Base-by-base conservation (phyloP, 1,140 invertebrate species). In the Spodoptera litura region DNA sequence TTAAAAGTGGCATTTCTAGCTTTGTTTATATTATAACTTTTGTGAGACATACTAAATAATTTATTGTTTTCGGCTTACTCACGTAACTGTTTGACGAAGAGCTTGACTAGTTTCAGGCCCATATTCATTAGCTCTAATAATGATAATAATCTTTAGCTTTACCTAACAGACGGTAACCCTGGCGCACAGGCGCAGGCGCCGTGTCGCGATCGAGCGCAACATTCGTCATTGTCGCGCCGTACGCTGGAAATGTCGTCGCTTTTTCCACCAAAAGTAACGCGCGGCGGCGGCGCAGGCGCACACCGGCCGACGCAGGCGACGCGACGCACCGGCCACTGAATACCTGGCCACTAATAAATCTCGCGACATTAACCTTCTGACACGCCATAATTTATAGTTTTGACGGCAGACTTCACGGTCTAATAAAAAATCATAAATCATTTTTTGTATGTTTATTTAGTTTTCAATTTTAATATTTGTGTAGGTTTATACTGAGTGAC, bases 171-270 rank as follows among this genome's bases (percentile, higher is more conserved):
- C 27, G 74, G 4, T 62, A 77, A 9, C 74, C 74, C 74, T 77
- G 51, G 0, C 0, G 3, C 4, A 55, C 49, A 79, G 71, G 78
- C 70, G 71, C 61, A 64, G 71, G 55, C 68, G 71, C 71, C 76
- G 38, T 78, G 76, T 74, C 70, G 61, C 31, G 71, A 31, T 58
- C 51, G 53, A 62, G 51, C 56, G 55, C 59, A 49, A 66, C 78
- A 79, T 79, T 55, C 59, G 78, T 79, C 78, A 79, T 58, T 77
- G 74, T 77, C 74, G 62, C 52, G 61, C n/a, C 61, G 27, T 53
- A 77, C 52, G 31, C 61, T 68, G 74, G 11, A 77, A 55, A 74
- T 38, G 62, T 79, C 52, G 61, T 44, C 52, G 71, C 71, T 72
- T 66, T 72, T 64, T 53, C 77, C 35, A 20, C 61, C 27, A 53